Conservation (phyloP, 2,113 vertebrate genomes). For the Poeciliopsis turrubarensis region DNA sequence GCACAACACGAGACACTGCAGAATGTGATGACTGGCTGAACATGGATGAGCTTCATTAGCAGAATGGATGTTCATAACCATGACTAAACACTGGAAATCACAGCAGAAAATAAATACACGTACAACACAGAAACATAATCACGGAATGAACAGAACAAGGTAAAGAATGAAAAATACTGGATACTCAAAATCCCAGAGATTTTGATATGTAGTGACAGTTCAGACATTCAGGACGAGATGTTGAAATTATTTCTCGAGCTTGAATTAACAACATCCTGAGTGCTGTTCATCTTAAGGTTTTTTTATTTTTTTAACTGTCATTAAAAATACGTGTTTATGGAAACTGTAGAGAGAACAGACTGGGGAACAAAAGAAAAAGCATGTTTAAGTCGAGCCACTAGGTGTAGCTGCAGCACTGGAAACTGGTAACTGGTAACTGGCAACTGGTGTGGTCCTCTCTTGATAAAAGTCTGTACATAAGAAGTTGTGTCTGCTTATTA, state of each 20-base stretch:
- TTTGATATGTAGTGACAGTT: background rate
- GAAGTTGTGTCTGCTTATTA: background rate
- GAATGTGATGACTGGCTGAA: background rate
- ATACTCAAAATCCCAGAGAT: too few species aligned
- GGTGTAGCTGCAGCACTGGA: constrained; percentile 32
- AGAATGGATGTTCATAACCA: background rate
- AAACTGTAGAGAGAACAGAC: background rate
- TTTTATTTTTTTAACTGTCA: background rate
- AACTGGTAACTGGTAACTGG: background rate
- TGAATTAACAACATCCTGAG: background rate
- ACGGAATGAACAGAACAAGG: background rate
- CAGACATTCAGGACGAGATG: background rate
- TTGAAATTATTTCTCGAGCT: background rate
- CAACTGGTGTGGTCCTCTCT: background rate
- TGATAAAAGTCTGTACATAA: background rate
- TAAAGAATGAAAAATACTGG: too few species aligned
- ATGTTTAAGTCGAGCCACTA: constrained; percentile 29
- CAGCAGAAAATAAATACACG: background rate
- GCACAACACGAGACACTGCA: background rate
- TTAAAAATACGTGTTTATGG: background rate
- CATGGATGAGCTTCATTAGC: background rate
- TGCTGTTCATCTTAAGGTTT: background rate
- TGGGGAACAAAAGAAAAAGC: background rate
- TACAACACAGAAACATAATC: background rate
- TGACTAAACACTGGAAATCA: background rate